Conservation (phyloP, 1,140 invertebrate genomes). For the Macrotrachela quadricornifera region DNA sequence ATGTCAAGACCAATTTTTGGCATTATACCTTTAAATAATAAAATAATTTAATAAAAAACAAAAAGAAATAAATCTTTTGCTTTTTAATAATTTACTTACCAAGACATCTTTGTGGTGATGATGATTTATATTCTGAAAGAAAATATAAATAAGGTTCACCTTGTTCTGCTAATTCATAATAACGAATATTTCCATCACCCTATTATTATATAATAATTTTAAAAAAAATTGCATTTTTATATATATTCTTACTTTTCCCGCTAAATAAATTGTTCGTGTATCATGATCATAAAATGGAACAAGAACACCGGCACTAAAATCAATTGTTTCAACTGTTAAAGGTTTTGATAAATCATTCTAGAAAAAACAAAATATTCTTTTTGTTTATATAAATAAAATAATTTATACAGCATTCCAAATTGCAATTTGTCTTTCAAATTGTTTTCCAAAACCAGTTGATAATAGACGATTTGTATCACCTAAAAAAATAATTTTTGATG, state of each 20-base stretch:
- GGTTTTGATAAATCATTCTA: conserved; percentile 37
- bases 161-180: conserved; percentile 6
- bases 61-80: too few relatives aligned
- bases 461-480: conserved; percentile 48
- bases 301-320: conserved; percentile 70
- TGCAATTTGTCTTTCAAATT: conserved; percentile 65
- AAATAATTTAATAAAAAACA: too few relatives aligned
- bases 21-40: conserved; percentile 40
- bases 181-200: too few relatives aligned
- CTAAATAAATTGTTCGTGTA: conserved; percentile 71
- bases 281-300: conserved; percentile 81
- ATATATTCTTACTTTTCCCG: conserved; percentile 45
- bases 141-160: not conserved
- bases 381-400: too few relatives aligned
- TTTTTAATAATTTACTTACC: too few relatives aligned
- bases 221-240: too few relatives aligned
- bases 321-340: conserved; percentile 37
- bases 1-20: conserved; percentile 71
- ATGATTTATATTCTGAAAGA: conserved; percentile 1
- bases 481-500: conserved; percentile 70
- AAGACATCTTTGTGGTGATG: too few relatives aligned
- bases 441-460: conserved; percentile 64
- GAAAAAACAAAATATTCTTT: too few relatives aligned
- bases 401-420: conserved; percentile 43
- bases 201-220: too few relatives aligned